These are phyloP conservation scores for Tipula helvola DNA, from an alignment of 2,888 invertebrate genomes.

Conservation along the genomic window DNA sequence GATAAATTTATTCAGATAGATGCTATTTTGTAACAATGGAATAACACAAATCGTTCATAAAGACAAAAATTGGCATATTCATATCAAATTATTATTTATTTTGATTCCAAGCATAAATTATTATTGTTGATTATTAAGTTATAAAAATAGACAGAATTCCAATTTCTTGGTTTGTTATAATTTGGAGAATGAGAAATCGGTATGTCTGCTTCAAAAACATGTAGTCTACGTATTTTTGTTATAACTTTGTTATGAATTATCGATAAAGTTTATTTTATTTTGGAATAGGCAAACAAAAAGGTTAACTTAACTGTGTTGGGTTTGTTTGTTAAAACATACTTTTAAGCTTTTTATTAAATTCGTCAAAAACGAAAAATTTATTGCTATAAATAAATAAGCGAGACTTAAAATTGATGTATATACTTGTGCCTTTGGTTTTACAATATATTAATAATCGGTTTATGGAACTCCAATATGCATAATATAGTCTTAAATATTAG, in stretches of 20 bases:
- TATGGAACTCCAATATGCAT: too few species aligned
- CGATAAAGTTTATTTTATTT: background rate
- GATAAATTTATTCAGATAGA: background rate
- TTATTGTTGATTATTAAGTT: background rate
- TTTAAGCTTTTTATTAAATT: background rate
- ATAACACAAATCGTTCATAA: background rate
- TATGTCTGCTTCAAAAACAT: too few species aligned
- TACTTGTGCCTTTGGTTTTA: too few species aligned
- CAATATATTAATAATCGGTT: too few species aligned
- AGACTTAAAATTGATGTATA: too few species aligned
- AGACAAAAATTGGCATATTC: background rate
- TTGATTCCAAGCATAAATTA: background rate
- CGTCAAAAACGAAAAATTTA: too few species aligned
- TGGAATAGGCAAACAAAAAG: background rate
- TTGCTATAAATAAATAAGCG: too few species aligned
- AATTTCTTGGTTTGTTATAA: background rate
- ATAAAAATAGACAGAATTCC: background rate
- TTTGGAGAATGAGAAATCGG: background rate
- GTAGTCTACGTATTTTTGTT: too few species aligned
- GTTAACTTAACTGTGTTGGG: background rate
- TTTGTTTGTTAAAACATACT: background rate
- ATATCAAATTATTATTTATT: background rate
- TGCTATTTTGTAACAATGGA: background rate
- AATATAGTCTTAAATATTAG: too few species aligned
- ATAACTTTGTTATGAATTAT: background rate